These are phyloP conservation scores for Odontophorus gujanensis DNA, from an alignment of 2,113 vertebrate genomes.

Conservation along the genomic window DNA sequence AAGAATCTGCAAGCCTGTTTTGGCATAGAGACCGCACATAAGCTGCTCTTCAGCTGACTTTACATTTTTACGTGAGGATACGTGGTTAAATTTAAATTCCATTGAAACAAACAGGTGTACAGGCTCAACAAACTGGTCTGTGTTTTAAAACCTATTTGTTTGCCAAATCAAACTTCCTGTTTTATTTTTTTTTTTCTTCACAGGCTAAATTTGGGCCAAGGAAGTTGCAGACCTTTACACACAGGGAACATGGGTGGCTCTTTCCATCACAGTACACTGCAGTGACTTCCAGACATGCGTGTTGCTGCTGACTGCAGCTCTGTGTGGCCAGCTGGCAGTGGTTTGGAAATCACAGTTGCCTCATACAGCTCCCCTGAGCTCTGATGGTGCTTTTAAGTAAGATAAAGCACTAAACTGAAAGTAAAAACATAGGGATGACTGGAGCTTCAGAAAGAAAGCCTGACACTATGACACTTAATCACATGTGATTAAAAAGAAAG, in stretches of 20 bases:
- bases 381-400: neutral
- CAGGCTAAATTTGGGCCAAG: neutral
- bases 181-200: neutral
- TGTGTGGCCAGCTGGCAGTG: neutral
- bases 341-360: neutral
- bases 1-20: neutral
- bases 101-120: neutral
- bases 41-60: neutral
- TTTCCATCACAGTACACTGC: neutral
- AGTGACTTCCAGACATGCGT: neutral
- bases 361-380: neutral
- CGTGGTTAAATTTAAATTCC: neutral
- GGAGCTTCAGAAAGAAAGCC: neutral
- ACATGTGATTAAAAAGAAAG: neutral
- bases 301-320: neutral
- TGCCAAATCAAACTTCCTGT: neutral
- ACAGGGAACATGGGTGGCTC: rapidly evolving
- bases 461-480: neutral
- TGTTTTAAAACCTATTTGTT: neutral
- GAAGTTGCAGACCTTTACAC: neutral
- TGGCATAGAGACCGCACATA: neutral
- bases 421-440: neutral
- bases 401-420: neutral
- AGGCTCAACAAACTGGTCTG: neutral
- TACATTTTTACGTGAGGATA: neutral